Evolutionary conservation across 2,888 invertebrate species (phyloP).

Genomic region (Ormyrus labotus): DNA sequence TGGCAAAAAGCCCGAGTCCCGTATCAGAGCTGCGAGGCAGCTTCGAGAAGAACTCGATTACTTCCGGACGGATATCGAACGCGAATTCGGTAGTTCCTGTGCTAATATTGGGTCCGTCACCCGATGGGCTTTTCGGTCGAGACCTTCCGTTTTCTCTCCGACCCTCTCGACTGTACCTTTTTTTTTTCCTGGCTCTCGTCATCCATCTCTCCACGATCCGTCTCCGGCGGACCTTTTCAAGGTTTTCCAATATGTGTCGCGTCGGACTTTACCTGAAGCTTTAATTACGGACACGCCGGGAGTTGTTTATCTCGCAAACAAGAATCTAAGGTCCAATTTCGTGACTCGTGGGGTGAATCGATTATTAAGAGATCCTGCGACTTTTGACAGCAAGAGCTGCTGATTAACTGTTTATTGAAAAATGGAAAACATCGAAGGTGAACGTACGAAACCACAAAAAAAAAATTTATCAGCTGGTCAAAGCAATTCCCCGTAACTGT

Average conservation of each 20-base stretch:
- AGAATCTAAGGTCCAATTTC: neutral
- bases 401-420: no score
- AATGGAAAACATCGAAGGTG: no score
- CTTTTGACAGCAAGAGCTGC: no score
- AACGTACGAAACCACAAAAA: no score
- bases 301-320: neutral
- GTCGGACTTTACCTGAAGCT: neutral
- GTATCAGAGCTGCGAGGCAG: constrained; percentile 6
- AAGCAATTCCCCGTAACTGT: neutral
- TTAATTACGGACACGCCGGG: neutral
- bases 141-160: constrained; percentile 62
- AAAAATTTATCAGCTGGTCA: no score
- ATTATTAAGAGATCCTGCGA: no score
- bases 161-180: constrained; percentile 43
- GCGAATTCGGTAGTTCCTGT: constrained; percentile 64
- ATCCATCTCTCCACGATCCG: neutral
- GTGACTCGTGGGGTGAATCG: no score
- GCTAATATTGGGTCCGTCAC: constrained; percentile 67
- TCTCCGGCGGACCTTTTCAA: neutral
- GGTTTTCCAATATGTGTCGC: no score
- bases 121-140: constrained; percentile 60
- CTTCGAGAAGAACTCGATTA: constrained; percentile 63
- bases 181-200: constrained; percentile 12
- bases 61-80: constrained; percentile 69
- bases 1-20: neutral